Conservation (phyloP, 2,888 invertebrate species). For the Cephonodes hylas region DNA sequence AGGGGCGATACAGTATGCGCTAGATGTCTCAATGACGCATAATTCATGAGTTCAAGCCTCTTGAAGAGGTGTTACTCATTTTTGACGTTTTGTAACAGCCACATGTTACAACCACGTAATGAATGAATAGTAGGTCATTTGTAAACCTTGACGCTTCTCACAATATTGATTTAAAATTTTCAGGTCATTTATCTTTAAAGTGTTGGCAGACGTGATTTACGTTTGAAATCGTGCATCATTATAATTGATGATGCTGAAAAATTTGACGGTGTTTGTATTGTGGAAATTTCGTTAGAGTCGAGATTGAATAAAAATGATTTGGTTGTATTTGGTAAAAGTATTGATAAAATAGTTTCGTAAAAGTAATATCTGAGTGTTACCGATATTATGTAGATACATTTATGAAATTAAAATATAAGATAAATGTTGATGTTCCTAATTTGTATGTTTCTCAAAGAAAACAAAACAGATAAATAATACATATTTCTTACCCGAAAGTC, state of each 20-base stretch:
- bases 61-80: slow-evolving; percentile 59
- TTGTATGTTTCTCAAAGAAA: too few relatives aligned
- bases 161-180: slow-evolving; percentile 10
- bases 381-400: too few relatives aligned
- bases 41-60: slow-evolving; percentile 62
- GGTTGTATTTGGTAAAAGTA: not conserved
- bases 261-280: not conserved
- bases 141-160: slow-evolving; percentile 6
- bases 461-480: too few relatives aligned
- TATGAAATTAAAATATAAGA: too few relatives aligned
- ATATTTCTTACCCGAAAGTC: too few relatives aligned
- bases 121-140: slow-evolving; percentile 10
- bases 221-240: slow-evolving; percentile 6
- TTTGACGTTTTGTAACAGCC: slow-evolving; percentile 64
- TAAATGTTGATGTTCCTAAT: too few relatives aligned
- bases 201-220: slow-evolving; percentile 7
- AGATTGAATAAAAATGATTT: not conserved
- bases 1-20: slow-evolving; percentile 22
- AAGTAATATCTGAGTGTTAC: too few relatives aligned
- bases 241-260: slow-evolving; percentile 8
- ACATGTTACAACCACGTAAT: slow-evolving; percentile 16
- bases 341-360: too few relatives aligned
- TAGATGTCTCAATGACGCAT: slow-evolving; percentile 64
- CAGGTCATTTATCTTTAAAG: slow-evolving; percentile 7
- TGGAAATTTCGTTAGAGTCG: not conserved